phyloP scores from a whole-genome alignment of 92 coral and sea anemone genomes.

The Epizoanthus illoricatus region DNA sequence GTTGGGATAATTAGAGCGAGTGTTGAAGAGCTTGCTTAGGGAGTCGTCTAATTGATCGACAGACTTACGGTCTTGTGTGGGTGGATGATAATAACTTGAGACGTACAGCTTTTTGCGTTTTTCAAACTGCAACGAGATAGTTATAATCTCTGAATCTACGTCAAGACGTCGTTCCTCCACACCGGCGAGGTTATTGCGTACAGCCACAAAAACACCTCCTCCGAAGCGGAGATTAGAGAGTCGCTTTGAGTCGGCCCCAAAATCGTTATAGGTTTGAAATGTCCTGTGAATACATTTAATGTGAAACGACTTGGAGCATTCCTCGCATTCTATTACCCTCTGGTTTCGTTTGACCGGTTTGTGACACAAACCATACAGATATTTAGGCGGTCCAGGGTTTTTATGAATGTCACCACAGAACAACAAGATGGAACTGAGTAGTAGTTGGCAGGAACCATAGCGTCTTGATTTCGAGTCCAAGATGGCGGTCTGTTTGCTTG shows the following conservation, averaged over 20 bases:
- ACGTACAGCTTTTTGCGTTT: slow-evolving; percentile 33
- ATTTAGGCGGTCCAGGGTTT: slow-evolving; percentile 34
- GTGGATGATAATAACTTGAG: slow-evolving; percentile 42
- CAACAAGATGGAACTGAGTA: slow-evolving; percentile 23
- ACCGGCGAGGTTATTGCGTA: slow-evolving; percentile 7
- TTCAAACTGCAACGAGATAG: slow-evolving; percentile 19
- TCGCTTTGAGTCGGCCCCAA: slow-evolving; percentile 17
- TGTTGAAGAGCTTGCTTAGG: slow-evolving; percentile 25
- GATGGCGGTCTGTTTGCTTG: slow-evolving; percentile 24
- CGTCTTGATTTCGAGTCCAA: slow-evolving; percentile 16
- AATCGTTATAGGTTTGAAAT: slow-evolving; percentile 15
- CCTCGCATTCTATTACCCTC: slow-evolving; percentile 26
- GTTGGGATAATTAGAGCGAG: slow-evolving; percentile 26
- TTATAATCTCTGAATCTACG: slow-evolving; percentile 27
- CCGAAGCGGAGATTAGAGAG: slow-evolving; percentile 19
- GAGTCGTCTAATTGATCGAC: slow-evolving; percentile 26
- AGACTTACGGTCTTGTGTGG: slow-evolving; percentile 19
- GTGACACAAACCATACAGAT: slow-evolving; percentile 27
- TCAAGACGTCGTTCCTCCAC: background rate
- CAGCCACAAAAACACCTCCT: slow-evolving; percentile 48
- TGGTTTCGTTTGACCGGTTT: slow-evolving; percentile 23
- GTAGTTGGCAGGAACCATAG: slow-evolving; percentile 9
- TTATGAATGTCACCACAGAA: slow-evolving; percentile 9
- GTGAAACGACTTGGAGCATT: slow-evolving; percentile 30
- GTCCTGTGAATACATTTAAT: slow-evolving; percentile 21